Base-by-base conservation (phyloP, 2,113 vertebrate species). In the Variabilichromis moorii region DNA sequence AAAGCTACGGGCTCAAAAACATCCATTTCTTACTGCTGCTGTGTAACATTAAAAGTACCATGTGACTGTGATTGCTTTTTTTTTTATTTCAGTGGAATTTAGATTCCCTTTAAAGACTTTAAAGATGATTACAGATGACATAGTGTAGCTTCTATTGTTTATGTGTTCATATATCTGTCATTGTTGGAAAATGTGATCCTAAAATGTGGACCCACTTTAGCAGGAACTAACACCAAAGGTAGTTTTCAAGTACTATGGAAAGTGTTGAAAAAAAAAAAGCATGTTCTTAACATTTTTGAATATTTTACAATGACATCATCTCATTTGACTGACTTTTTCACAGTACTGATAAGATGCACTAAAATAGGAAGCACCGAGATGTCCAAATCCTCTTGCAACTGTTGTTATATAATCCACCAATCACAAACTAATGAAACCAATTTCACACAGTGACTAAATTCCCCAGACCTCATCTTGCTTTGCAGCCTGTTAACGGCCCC, bases 401-500 rank as follows among this genome's bases (percentile, higher is more conserved):
- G 90, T 85, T 86, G 55, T 93, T 93, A 94, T 83, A 89, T 91
- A 92, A 93, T 93, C 86, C 47, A 63, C 81, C 88, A 89, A 82
- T 92, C 87, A 76, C 45, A 80, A 85, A 89, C 66, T 84, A 89
- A 92, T 92, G 83, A 89, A 92, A 90, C 86, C 73, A 90, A 92
- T 87, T 94, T 95, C 86, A 83, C 87, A 90, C 86, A 85, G 80
- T 80, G 85, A 90, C 90, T 89, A 80, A 89, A 90, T 89, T 93
- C 84, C 84, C 86, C 42, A 79, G 79, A 80, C 83, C 55, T 85
- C 83, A 53, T 93, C 83, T 92, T 61, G 19, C 79, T 13, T 47
- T 28, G 51, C 92, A 90, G 91, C 45, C 89, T 93, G 91, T 95
- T 92, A 92, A 81, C 92, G 91, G 92, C 80, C 90, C 91, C 93